Base-by-base conservation (phyloP, 2,888 invertebrate genomes). In the Rhamnusium bicolor region DNA sequence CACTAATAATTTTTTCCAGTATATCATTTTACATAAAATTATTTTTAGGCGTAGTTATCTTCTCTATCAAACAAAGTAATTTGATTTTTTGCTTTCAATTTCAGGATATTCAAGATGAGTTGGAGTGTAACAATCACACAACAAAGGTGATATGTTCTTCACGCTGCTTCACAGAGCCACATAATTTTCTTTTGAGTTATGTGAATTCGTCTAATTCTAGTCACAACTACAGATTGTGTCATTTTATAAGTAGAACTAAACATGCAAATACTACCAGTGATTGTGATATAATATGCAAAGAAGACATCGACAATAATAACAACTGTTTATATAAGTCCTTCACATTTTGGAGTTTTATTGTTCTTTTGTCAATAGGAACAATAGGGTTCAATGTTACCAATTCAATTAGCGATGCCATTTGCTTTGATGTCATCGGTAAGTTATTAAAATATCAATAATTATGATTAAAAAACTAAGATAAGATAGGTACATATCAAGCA, bases 351-450 rank as follows among this genome's bases (percentile, higher is more conserved):
- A 89, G 90, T 1, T 95, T 94, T 80, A 92, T 95, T 0, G 77
- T 93, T 0, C 86, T 95, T 19, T 92, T 94, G 90, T 93, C 93
- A 53, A 77, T 94, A 0, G 95, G 95, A 27, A 94, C 92, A 1
- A 93, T 95, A 71, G 93, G 94, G 2, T 96, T 94, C 84, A 96
- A 95, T 85, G 96, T 97, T 0, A 92, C 93, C 32, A 95, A 96
- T 83, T 95, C 94, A 58, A 93, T 97, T 47, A 94, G 95, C 47
- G 98, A 98, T 87, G 96, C 97, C 0, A 93, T 97, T 29, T 96
- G 96, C 86, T 97, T 97, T 84, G 95, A 97, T 87, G 92, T 96
- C 21, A 89, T 98, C 47, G 95, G 95, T 92, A 86, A 89, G 89
- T 86, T 66, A 47, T 32, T 58, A 54, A 32, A n/a, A n/a, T 67